These are phyloP conservation scores for Tromatobia lineatoria DNA, from an alignment of 2,888 invertebrate species.

Conservation along the genomic window DNA sequence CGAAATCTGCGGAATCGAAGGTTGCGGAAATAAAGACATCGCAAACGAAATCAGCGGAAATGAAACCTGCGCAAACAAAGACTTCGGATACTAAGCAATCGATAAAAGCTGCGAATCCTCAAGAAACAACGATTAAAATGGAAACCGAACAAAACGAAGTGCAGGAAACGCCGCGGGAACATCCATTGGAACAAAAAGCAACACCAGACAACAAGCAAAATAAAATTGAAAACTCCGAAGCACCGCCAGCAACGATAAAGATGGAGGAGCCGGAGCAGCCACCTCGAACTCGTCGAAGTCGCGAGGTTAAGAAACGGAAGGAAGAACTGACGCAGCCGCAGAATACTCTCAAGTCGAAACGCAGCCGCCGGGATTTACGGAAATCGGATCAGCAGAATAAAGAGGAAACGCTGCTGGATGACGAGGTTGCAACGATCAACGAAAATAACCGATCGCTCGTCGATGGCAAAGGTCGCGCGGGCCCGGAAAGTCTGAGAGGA, in stretches of 20 bases:
- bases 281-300: constrained; percentile 78
- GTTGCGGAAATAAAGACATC: constrained; percentile 15
- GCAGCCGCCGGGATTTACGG: constrained; percentile 72
- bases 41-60: constrained; percentile 1
- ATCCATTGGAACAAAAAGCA: constrained; percentile 57
- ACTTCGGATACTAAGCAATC: constrained; percentile 16
- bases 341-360: constrained; percentile 72
- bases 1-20: constrained; percentile 63
- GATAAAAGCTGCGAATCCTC: constrained; percentile 61
- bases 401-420: constrained; percentile 82
- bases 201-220: constrained; percentile 49
- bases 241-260: constrained; percentile 83
- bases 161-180: constrained; percentile 45
- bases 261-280: constrained; percentile 73
- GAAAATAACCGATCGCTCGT: constrained; percentile 79
- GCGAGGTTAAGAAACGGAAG: constrained; percentile 80
- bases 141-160: constrained; percentile 65
- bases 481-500: constrained; percentile 75
- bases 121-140: constrained; percentile 63
- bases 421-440: constrained; percentile 84
- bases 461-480: constrained; percentile 69
- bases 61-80: constrained; percentile 67
- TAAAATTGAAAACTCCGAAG: constrained; percentile 84
- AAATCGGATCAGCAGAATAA: constrained; percentile 81
- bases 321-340: constrained; percentile 72